Conservation (phyloP, 2,888 invertebrate genomes). For the Syrista parreyssii region DNA sequence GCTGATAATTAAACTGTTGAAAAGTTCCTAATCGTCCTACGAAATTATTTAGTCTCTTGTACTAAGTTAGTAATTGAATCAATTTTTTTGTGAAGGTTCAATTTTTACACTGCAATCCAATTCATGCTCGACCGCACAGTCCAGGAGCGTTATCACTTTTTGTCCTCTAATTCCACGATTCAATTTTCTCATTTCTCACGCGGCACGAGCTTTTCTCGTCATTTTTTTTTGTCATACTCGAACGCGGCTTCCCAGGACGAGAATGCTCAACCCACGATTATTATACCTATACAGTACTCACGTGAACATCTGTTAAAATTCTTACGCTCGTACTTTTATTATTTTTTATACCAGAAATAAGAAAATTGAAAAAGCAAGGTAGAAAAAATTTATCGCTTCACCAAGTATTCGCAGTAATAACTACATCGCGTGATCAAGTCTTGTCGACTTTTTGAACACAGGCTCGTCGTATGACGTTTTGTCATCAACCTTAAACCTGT, state of each 20-base stretch:
- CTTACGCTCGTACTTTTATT: background rate
- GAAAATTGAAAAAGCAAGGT: background rate
- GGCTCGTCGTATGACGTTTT: background rate
- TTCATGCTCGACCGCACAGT: background rate
- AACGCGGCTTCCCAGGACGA: background rate
- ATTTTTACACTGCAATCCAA: background rate
- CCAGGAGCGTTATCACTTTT: background rate
- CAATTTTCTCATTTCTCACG: background rate
- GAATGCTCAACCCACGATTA: background rate
- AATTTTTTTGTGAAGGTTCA: background rate
- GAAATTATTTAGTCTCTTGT: background rate
- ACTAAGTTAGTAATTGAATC: background rate
- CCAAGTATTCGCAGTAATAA: background rate
- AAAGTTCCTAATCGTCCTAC: background rate
- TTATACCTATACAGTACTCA: background rate
- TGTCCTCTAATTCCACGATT: background rate
- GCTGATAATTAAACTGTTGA: background rate
- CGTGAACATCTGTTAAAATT: background rate
- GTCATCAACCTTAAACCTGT: background rate
- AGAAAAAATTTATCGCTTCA: background rate
- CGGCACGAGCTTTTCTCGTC: background rate
- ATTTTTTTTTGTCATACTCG: background rate
- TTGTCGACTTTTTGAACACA: background rate
- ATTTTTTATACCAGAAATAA: background rate
- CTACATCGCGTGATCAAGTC: background rate